These are phyloP conservation scores for Phoxinus dragarum DNA, from an alignment of 2,797 vertebrate genomes.

Conservation along the genomic window DNA sequence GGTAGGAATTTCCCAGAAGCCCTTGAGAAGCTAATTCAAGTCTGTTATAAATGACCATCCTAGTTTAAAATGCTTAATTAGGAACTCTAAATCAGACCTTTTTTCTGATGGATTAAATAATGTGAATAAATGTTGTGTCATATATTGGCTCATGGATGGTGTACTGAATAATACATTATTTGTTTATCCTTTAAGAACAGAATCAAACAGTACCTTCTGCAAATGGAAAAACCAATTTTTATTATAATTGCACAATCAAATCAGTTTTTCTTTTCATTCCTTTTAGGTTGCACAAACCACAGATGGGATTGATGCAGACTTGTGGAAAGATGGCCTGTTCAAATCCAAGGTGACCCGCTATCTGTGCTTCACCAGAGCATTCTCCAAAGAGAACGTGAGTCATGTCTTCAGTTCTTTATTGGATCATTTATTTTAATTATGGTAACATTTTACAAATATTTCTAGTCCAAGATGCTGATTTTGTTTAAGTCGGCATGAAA, in stretches of 20 bases:
- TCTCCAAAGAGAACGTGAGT: conserved; percentile 98
- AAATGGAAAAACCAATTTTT: not conserved
- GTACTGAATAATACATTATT: not conserved
- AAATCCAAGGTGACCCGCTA: conserved; percentile 99
- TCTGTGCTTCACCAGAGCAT: conserved; percentile 96
- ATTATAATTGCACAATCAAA: not conserved
- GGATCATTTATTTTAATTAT: not conserved
- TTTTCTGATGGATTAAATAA: not conserved
- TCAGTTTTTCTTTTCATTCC: not conserved
- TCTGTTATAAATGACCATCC: not conserved
- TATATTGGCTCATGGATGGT: not conserved
- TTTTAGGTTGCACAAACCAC: conserved; percentile 91
- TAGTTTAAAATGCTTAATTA: not conserved
- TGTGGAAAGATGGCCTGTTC: conserved; percentile 99
- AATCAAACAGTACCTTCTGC: not conserved
- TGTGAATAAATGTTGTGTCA: not conserved
- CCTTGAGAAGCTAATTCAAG: conserved; percentile 7
- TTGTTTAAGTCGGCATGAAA: not conserved
- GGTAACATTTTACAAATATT: not conserved
- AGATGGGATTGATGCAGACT: conserved; percentile 95
- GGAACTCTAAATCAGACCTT: not conserved
- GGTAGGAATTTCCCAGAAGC: not conserved
- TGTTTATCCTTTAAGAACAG: not conserved
- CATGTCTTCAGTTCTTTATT: not conserved
- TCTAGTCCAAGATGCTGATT: not conserved